Evolutionary conservation across 2,888 invertebrate genomes (phyloP), one percentile per base, ranked within the genome.

Genomic region (Phasia obesa): DNA sequence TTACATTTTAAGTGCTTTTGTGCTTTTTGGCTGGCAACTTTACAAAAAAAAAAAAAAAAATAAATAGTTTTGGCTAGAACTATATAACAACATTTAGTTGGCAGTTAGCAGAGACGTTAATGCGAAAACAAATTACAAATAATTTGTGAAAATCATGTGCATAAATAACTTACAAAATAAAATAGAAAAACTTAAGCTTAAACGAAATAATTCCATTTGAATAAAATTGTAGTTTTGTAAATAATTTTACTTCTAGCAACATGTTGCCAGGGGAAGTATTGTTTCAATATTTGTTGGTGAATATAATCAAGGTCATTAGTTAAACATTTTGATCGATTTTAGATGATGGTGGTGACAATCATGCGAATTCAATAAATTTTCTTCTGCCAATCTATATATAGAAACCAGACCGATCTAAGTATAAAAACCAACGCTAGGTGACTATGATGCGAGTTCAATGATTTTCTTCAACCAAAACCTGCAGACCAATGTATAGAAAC

Each of bases 101-200:
- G 69, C 75, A 70, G 47, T 62, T 65, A 60, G 27, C 47, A 55
- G 53, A 70, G 74, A 64, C 60, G 74, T 70, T 83, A 83, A 83
- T 83, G 70, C 65, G 79, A 60, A 75, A 79, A 82, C 70, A 78
- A 82, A 83, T 79, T 78, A 83, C 65, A 78, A 64, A 49, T 69
- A 70, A 78, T 81, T 59, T n/a, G 11, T 17, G 15, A 57, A 57
- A 71, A 75, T 59, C 74, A 75, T 75, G 75, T 59, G 59, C 59
- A 59, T 67, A 79, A 79, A 60, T 71, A 70, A 67, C 75, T 74
- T 77, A 27, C 31, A 51, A 74, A 53, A 59, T 19, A 19, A 27
- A 31, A 31, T 42, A 13, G 13, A 31, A 47, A 51, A 51, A 57
- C 2, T 17, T 27, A 59, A 60, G n/a, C 25, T 31, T 53, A 59